Conservation (phyloP, 2,797 vertebrate genomes). For the Takifugu ocellatus region DNA sequence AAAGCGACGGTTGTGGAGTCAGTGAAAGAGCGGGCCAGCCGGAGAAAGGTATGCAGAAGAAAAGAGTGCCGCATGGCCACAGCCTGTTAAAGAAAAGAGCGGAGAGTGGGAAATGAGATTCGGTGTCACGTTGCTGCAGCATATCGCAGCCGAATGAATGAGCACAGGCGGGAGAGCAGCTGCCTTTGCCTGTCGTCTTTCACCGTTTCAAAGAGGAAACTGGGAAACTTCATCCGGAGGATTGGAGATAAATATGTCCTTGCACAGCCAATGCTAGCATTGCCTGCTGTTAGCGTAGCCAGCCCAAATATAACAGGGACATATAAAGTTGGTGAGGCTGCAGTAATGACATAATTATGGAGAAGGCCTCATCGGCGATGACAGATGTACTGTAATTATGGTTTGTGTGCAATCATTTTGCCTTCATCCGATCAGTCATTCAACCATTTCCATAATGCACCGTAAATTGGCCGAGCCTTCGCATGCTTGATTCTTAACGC, state of each 20-base stretch:
- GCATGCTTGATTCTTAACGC: no score
- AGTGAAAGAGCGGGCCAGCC: constrained; percentile 7
- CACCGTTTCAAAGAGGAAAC: constrained; percentile 34
- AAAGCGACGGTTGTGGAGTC: constrained; percentile 32
- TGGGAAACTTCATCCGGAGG: constrained; percentile 12
- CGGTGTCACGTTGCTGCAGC: constrained; percentile 54
- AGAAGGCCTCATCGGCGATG: no score
- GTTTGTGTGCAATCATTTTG: no score
- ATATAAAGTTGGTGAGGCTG: no score
- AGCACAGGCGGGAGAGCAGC: constrained; percentile 41
- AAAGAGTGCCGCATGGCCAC: constrained; percentile 18
- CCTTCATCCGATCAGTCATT: no score
- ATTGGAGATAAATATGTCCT: constrained; percentile 30
- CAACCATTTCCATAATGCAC: no score
- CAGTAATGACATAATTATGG: no score
- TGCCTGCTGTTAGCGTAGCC: background rate
- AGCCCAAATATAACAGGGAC: background rate
- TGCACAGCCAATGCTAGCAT: constrained; percentile 6
- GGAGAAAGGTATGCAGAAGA: constrained; percentile 8
- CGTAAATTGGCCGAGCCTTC: no score
- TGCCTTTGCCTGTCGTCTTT: constrained; percentile 42
- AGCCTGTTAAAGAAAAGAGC: constrained; percentile 59
- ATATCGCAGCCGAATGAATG: constrained; percentile 47
- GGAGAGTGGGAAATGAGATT: constrained; percentile 62
- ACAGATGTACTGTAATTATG: no score